Conservation (phyloP, 2,113 vertebrate genomes). For the Anser brachyrhynchus region DNA sequence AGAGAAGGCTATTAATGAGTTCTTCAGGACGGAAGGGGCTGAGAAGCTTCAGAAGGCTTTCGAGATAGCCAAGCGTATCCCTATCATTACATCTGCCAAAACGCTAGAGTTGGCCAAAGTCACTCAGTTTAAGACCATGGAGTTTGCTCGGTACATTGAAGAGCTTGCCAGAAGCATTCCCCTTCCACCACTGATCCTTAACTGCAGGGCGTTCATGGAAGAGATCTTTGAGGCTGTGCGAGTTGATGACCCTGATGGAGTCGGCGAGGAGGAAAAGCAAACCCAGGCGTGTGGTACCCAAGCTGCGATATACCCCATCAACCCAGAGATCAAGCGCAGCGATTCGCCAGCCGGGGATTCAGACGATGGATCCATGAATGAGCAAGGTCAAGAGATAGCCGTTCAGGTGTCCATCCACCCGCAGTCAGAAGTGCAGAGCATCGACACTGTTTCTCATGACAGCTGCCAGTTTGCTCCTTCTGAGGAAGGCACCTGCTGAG, state of each 20-base stretch:
- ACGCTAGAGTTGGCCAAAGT: constrained; percentile 93
- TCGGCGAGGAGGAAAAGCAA: constrained; percentile 59
- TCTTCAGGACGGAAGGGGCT: constrained; percentile 92
- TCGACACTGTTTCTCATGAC: constrained; percentile 73
- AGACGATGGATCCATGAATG: constrained; percentile 76
- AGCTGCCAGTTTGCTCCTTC: constrained; percentile 70
- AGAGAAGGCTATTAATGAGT: constrained; percentile 93
- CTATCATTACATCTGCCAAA: constrained; percentile 92
- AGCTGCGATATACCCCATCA: constrained; percentile 66
- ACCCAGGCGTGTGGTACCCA: constrained; percentile 48
- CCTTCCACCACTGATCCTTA: constrained; percentile 90
- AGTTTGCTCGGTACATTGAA: constrained; percentile 93
- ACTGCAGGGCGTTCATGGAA: constrained; percentile 83
- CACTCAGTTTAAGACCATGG: constrained; percentile 94
- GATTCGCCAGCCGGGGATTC: constrained; percentile 78
- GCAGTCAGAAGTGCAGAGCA: constrained; percentile 65
- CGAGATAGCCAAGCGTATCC: constrained; percentile 94
- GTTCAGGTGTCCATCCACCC: constrained; percentile 83
- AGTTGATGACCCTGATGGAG: constrained; percentile 76
- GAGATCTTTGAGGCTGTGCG: constrained; percentile 82
- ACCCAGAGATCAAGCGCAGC: constrained; percentile 73
- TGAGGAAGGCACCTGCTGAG: constrained; percentile 68
- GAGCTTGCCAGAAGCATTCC: constrained; percentile 94
- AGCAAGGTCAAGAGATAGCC: constrained; percentile 80
- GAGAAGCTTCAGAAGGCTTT: constrained; percentile 97